A percentile compares a stretch with the other conserved stretches of the same genome.
phyloP scores from a whole-genome alignment of 30 jellyfish, hydroid and myxozoan genomes.

The Mastigias papua region DNA sequence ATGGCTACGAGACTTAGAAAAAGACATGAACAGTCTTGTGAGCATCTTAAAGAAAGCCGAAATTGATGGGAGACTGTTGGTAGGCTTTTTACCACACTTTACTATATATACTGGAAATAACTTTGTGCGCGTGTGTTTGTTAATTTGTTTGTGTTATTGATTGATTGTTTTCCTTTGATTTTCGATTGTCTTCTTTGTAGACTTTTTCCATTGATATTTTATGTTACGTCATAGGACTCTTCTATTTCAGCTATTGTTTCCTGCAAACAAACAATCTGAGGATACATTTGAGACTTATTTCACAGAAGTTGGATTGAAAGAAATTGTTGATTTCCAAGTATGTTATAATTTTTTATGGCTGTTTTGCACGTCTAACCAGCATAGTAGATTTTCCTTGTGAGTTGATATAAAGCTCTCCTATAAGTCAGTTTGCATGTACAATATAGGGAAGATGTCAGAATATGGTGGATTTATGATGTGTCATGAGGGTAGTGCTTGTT shows the following conservation, averaged over 20 bases:
- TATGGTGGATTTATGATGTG: too few relatives aligned
- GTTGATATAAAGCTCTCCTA: too few relatives aligned
- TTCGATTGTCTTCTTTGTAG: neutral
- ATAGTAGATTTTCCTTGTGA: too few relatives aligned
- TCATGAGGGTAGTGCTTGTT: too few relatives aligned
- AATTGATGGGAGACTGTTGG: constrained; percentile 93
- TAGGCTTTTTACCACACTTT: constrained; percentile 15
- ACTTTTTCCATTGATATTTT: neutral
- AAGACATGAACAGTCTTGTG: constrained; percentile 88
- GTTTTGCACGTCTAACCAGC: too few relatives aligned
- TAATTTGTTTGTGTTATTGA: neutral
- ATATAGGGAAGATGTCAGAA: too few relatives aligned
- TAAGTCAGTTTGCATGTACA: too few relatives aligned
- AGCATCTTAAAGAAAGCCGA: constrained; percentile 94
- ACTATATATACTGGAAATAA: neutral
- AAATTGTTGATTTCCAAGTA: constrained; percentile 97
- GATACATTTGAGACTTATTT: constrained; percentile 96
- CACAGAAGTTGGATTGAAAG: constrained; percentile 84
- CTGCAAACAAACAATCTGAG: constrained; percentile 94
- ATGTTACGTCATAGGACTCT: neutral
- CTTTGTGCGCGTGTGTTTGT: neutral
- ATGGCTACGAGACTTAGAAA: constrained; percentile 86
- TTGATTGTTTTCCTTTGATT: neutral
- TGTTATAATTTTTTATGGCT: neutral
- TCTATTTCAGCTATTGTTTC: constrained; percentile 84